Base-by-base conservation (phyloP, 2,888 invertebrate species). In the Apamea crenata region DNA sequence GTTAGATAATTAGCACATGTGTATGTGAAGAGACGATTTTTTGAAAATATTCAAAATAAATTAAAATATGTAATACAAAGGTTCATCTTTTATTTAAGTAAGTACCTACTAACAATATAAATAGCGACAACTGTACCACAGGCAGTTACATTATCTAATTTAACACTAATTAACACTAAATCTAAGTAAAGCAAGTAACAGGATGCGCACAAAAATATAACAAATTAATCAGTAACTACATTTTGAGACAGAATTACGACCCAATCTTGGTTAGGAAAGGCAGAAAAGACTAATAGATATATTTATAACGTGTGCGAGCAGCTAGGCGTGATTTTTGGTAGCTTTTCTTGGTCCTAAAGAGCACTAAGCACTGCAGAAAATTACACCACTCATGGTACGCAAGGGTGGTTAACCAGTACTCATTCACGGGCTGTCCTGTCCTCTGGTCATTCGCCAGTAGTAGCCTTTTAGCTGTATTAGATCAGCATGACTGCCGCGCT, bases 401-500 rank as follows among this genome's bases (percentile, higher is more conserved):
- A 53, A 18, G 40, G 50, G 21, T 65, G 36, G n/a, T 66, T 3
- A 12, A 53, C 59, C n/a, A 59, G 18, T 44, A 59, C 36, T 12
- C n/a, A 36, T 75, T 92, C 80, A 95, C 21, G 92, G 87, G 79
- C 93, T 88, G 5, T 93, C 92, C 76, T 95, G 96, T 36, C 94
- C 95, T 88, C 90, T 96, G 90, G 97, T 97, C 93, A 98, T 97
- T 63, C 97, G 96, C 94, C 97, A 97, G 93, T 98, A 98, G 63
- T 97, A 94, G 21, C 98, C 98, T 89, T 97, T 97, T 74, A 96
- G 93, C 50, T 95, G 95, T 93, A 98, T 96, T 25, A 98, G 95
- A 85, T 98, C 97, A 5, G 97, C 96, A 89, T 98, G 98, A 6
- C 97, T 98, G 56, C 98, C 98, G 85, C 97, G 97, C 92, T 98